Evolutionary conservation across 2,797 vertebrate species (phyloP).

Genomic region (Aulostomus chinensis): DNA sequence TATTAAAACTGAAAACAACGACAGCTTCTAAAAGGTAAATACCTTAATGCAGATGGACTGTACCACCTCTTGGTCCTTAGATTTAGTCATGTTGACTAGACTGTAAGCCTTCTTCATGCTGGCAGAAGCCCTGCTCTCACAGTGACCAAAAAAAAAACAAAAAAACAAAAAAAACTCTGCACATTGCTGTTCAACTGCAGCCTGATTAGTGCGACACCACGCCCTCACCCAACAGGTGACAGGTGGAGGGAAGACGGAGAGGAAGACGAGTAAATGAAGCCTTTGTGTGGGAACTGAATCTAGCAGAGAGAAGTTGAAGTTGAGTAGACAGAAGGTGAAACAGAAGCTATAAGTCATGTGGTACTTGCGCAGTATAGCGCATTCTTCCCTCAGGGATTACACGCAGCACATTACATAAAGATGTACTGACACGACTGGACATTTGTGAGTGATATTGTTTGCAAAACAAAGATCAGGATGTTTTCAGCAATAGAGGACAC

Average conservation of each 20-base stretch:
- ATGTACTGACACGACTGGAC: neutral
- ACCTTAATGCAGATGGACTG: constrained; percentile 71
- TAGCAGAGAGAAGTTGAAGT: too few species aligned
- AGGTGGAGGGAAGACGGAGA: constrained; percentile 27
- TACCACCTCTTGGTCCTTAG: constrained; percentile 62
- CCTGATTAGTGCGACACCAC: constrained; percentile 30
- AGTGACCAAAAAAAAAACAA: constrained; percentile 1
- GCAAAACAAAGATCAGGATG: neutral
- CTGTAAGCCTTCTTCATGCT: constrained; percentile 74
- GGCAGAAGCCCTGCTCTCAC: constrained; percentile 17
- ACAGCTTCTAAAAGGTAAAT: constrained; percentile 18
- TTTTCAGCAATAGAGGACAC: neutral
- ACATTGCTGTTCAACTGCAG: constrained; percentile 20
- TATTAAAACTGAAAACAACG: too few species aligned
- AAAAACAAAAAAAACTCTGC: too few species aligned
- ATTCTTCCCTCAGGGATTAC: constrained; percentile 23
- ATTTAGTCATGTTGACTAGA: constrained; percentile 56
- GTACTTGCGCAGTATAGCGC: neutral
- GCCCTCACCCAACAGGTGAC: constrained; percentile 46
- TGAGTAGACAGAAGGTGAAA: too few species aligned
- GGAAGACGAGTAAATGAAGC: neutral
- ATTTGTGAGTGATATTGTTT: neutral
- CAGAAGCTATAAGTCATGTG: too few species aligned
- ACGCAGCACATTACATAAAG: constrained; percentile 10
- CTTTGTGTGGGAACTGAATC: constrained; percentile 5